Base-by-base conservation (phyloP, 2,113 vertebrate species). In the Typhlomys cinereus region DNA sequence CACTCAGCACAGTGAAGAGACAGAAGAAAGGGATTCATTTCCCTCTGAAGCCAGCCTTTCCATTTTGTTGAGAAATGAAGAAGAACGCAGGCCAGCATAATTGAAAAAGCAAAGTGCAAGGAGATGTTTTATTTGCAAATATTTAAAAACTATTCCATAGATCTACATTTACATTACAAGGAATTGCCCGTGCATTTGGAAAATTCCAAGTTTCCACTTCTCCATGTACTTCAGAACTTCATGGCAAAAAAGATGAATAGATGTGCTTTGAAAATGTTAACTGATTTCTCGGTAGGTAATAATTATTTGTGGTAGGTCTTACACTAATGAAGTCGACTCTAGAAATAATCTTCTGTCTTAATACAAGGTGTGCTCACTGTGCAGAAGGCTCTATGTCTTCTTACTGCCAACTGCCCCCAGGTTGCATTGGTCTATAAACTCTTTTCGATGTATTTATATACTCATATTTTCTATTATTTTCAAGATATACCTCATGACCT, bases 51-150 rank as follows among this genome's bases (percentile, higher is more conserved):
- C 29, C 36, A 86, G 61, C 0, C 15, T 89, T 91, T 93, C 64
- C 34, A 79, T 80, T 88, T 88, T 69, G 36, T 7, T 95, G 57
- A 93, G 88, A 93, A 85, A 94, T 79, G 39, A 92, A 64, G 29
- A 76, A 66, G 57, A 84, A 85, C 71, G 36, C 14, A 64, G 88
- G 59, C 59, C 91, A 64, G 39, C 73, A 0, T n/a, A 95, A 74
- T 1, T 93, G 36, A 29, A 93, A 92, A 94, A 85, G n/a, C 25
- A 23, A 48, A 91, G 67, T 11, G 20, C 8, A 21, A 39, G 46
- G 21, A 14, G 73, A 91, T 61, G 59, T 86, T 86, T 89, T 85
- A 31, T 87, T 90, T 83, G 13, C 29, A 94, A 95, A 21, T 7
- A 61, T 85, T 89, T 61, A 34, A 84, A 91, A 94, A 59, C 27